Base-by-base conservation (phyloP, 2,888 invertebrate genomes). In the Noctua pronuba region DNA sequence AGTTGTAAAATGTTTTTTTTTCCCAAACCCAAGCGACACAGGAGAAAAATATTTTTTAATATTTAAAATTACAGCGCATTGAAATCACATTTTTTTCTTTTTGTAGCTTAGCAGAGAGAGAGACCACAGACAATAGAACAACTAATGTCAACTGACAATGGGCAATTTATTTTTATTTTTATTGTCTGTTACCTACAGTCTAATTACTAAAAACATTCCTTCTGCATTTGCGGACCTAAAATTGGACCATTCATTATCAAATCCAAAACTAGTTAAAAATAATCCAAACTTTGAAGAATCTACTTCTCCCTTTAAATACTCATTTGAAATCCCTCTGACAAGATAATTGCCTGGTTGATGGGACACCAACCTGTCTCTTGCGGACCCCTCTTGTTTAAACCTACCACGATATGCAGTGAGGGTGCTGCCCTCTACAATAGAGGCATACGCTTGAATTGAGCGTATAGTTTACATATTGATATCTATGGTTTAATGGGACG, bases 301-400 rank as follows among this genome's bases (percentile, higher is more conserved):
- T 65, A 1, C 1, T 49, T n/a, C 31, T 64, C 38, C 21, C 21
- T 74, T 35, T 60, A 73, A 70, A 73, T 13, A 64, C 44, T 73
- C n/a, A 73, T 70, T 77, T 79, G 74, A 77, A 75, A 73, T 77
- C 58, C 18, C 44, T 13, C 66, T 82, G 65, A 82, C 73, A 76
- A 75, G 58, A 77, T 86, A 87, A 86, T 82, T 80, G 82, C 11
- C 66, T 74, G 24, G 70, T 82, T 84, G 71, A 86, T 85, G 72
- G 49, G 65, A 24, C 65, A 64, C 46, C 88, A 88, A 83, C 86
- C 80, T 82, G 85, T 71, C 79, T 79, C 13, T 16, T 31, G 21
- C n/a, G 24, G 55, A 74, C 88, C 87, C 87, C 81, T 55, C 70
- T 68, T 70, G 62, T 68, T 77, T 76, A 65, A 78, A 76, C 62